Percentiles rank a stretch among this genome's conserved stretches.
phyloP scores from a whole-genome alignment of 2,888 invertebrate genomes.

The Gymnocheta viridis region DNA sequence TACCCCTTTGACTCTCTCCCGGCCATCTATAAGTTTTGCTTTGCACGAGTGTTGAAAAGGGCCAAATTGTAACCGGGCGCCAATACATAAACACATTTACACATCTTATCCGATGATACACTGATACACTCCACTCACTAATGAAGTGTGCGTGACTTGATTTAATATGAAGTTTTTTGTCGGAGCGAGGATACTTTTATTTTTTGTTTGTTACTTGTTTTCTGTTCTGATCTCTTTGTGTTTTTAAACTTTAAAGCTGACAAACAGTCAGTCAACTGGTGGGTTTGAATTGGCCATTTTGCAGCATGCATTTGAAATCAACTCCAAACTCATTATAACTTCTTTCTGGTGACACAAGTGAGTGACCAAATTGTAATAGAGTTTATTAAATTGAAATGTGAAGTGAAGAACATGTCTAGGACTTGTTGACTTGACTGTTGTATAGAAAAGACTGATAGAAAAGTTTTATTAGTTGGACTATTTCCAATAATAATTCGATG shows the following conservation, averaged over 20 bases:
- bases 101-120: constrained; percentile 68
- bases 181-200: constrained; percentile 19
- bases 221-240: background rate
- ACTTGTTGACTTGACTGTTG: background rate
- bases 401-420: no score
- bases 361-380: background rate
- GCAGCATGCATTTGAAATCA: background rate
- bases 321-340: background rate
- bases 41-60: constrained; percentile 13
- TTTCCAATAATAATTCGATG: no score
- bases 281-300: constrained; percentile 1
- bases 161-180: constrained; percentile 56
- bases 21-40: background rate
- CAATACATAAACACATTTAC: constrained; percentile 65
- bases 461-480: no score
- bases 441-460: no score
- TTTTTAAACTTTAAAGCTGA: no score
- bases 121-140: no score
- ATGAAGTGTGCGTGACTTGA: constrained; percentile 70
- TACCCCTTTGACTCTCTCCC: background rate
- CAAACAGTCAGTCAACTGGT: constrained; percentile 33
- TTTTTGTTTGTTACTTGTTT: background rate
- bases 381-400: background rate
- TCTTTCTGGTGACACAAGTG: background rate
- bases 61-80: constrained; percentile 42